Percentiles rank a stretch among this genome's conserved stretches.
Evolutionary conservation across 37 sponge, comb jelly and placozoan species (phyloP).

Genomic region (Halichondria panicea): DNA sequence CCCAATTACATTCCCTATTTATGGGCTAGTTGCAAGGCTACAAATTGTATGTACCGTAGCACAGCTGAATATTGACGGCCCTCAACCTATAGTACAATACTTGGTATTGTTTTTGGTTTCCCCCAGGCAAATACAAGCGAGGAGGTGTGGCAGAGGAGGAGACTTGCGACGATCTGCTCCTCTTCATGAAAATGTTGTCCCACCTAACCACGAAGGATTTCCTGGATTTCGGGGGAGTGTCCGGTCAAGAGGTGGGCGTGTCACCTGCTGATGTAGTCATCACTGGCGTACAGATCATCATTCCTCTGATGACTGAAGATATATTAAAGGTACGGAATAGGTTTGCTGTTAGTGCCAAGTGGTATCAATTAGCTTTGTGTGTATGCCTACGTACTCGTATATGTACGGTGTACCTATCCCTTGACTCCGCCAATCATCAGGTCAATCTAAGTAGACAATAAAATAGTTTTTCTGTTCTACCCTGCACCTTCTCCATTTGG

Average conservation of each 20-base stretch:
- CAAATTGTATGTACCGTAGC: not conserved
- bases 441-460: too few species aligned
- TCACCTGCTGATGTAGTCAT: slow-evolving; percentile 52
- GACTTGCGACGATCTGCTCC: slow-evolving; percentile 67
- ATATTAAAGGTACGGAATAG: slow-evolving; percentile 60
- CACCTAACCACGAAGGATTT: slow-evolving; percentile 67
- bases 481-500: too few species aligned
- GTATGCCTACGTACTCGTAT: not conserved
- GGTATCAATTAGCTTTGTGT: not conserved
- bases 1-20: not conserved
- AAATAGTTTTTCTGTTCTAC: too few species aligned
- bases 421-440: too few species aligned
- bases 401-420: too few species aligned
- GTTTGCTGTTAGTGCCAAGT: not conserved
- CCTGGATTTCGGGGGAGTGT: slow-evolving; percentile 42
- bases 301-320: slow-evolving; percentile 68
- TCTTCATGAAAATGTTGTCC: slow-evolving; percentile 47
- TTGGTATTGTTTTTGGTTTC: too few species aligned
- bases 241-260: not conserved
- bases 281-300: slow-evolving; percentile 42
- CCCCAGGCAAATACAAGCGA: slow-evolving; percentile 42
- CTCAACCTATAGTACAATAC: too few species aligned
- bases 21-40: not conserved
- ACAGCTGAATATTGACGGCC: too few species aligned
- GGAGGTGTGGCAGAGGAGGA: slow-evolving; percentile 55